Evolutionary conservation across 2,113 vertebrate genomes (phyloP).

Genomic region (Lagopus muta): DNA sequence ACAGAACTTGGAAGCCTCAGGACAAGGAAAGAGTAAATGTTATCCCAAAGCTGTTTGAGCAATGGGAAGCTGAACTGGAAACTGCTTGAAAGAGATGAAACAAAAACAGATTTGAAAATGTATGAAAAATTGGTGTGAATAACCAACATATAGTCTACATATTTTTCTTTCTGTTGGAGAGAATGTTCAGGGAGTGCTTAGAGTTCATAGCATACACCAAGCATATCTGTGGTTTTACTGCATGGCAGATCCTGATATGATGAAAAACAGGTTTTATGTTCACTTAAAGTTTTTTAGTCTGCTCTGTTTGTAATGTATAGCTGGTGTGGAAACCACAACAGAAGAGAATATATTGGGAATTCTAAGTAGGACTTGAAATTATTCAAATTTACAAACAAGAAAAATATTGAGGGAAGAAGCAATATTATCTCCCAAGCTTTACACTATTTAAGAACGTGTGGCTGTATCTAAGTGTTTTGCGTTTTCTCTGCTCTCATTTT

Average conservation of each 20-base stretch:
- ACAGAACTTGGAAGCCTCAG: rapidly evolving
- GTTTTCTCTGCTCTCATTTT: background rate
- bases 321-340: background rate
- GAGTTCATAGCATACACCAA: rapidly evolving
- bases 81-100: background rate
- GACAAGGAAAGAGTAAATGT: background rate
- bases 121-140: background rate
- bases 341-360: background rate
- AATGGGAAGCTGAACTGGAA: background rate
- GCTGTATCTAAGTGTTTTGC: background rate
- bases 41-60: background rate
- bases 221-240: background rate
- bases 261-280: background rate
- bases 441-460: background rate
- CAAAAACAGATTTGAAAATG: background rate
- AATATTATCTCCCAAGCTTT: background rate
- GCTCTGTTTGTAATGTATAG: rapidly evolving
- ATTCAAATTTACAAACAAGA: background rate
- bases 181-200: background rate
- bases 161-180: no score
- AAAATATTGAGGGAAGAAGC: background rate
- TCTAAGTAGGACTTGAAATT: background rate
- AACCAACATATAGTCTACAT: background rate
- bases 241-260: rapidly evolving
- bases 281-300: background rate